Base-by-base conservation (phyloP, 2,888 invertebrate genomes). In the Seladonia tumulorum region DNA sequence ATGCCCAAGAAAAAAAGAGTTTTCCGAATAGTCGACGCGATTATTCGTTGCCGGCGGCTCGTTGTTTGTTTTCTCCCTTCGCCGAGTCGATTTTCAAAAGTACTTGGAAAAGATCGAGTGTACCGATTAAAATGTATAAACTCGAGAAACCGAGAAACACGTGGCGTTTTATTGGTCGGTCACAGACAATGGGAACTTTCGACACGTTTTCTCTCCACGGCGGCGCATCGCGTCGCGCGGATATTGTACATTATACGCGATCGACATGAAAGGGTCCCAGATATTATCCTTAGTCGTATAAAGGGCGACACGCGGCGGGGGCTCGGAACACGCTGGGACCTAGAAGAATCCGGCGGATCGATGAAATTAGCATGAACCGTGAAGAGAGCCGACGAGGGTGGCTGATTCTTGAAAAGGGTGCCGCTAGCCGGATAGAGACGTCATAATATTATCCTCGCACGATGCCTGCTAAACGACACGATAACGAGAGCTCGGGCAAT, bases 251-350 rank as follows among this genome's bases (percentile, higher is more conserved):
- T 86, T 81, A 87, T 76, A 80, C 72, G 80, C 79, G 79, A 79
- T 68, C 35, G 71, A 73, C 80, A 81, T 74, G 87, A 89, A 85
- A 87, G 89, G 86, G 85, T 39, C 81, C 68, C 35, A 78, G 88
- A 89, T 90, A 90, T 89, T 87, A 90, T 90, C 88, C 83, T 83
- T 76, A 70, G 53, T 72, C 49, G 82, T 76, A 88, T 82, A 83
- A 89, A 90, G 82, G 82, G 80, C 81, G 87, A 83, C 87, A 84
- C 84, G 82, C 82, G 83, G 76, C 82, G 76, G 71, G 81, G 75
- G 83, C 74, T 82, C 76, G 75, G 63, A 79, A 79, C 89, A 63
- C 79, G 79, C 39, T 66, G 71, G 60, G 78, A 75, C 76, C 42
- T 83, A 74, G 79, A 86, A 88, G 88, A 81, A 87, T 82, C 79